Base-by-base conservation (phyloP, 2,113 vertebrate genomes). In the Micronycteris hirsuta region DNA sequence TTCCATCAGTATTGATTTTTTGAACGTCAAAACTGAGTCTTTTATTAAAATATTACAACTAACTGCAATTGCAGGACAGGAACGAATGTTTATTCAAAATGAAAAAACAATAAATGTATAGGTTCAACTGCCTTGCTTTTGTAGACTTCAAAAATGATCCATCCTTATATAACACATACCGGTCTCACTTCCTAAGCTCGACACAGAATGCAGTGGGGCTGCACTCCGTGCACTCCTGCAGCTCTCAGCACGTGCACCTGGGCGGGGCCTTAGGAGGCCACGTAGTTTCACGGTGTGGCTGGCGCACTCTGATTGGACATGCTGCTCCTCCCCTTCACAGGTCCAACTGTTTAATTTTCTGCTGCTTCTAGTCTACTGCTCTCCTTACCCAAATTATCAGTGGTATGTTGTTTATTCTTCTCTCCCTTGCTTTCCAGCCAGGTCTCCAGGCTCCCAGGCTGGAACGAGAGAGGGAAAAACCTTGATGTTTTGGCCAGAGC, bases 1-100 rank as follows among this genome's bases (percentile, higher is more conserved):
- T 63, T 77, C 47, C 15, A 7, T 88, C 89, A 65, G 80, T 22
- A 77, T 8, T 89, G 90, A 93, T 71, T 90, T 88, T 89, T 92
- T 73, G 15, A 70, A 91, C 65, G 56, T 77, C 33, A 93, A 67
- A 93, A 67, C n/a, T 26, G 47, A 82, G 31, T 36, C 41, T 13
- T 96, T 86, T 86, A 83, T 61, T 86, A 61, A 58, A 87, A n/a
- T 71, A 67, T 19, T 89, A 38, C 52, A 61, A 56, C 26, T 58
- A 58, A 76, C 41, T 68, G 28, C 20, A 89, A 6, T 47, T 73
- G 28, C 26, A 43, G 12, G 56, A 85, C 7, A 80, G 80, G 74
- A 76, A 52, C 31, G 63, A 81, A 74, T 71, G 8, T 68, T 10
- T 58, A 41, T 90, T 70, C 52, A 49, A 17, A 67, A 24, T 68